A percentile compares a stretch with the other conserved stretches of the same genome.
phyloP scores from a whole-genome alignment of 1,140 invertebrate species.

The Zaprionus taronus region DNA sequence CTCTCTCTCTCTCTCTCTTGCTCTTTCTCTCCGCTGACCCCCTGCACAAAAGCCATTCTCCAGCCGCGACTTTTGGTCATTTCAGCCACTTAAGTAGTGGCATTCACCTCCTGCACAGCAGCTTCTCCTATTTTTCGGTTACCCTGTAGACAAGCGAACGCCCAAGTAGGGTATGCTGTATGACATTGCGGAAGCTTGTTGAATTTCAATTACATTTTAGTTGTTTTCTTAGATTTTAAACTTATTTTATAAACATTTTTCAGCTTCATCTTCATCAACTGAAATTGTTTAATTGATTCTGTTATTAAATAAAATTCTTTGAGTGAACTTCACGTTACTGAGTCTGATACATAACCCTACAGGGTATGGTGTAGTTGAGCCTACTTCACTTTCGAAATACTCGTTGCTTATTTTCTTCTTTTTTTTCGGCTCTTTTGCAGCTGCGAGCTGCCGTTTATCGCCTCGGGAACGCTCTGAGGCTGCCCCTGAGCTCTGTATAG shows the following conservation, averaged over 20 bases:
- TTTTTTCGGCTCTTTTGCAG: slow-evolving; percentile 28
- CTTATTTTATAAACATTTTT: background rate
- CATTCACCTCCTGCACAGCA: slow-evolving; percentile 65
- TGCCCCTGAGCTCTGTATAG: background rate
- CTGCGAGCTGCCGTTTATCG: slow-evolving; percentile 37
- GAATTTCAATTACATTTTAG: background rate
- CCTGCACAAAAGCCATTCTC: slow-evolving; percentile 34
- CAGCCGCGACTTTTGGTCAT: slow-evolving; percentile 53
- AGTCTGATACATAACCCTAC: background rate
- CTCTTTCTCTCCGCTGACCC: slow-evolving; percentile 26
- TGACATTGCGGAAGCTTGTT: background rate
- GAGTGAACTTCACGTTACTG: too few species aligned
- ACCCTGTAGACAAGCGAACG: slow-evolving; percentile 3
- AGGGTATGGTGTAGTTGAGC: slow-evolving; percentile 7
- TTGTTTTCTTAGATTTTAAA: background rate
- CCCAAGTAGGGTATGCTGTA: background rate
- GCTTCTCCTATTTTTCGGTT: slow-evolving; percentile 27
- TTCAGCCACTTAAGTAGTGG: slow-evolving; percentile 69
- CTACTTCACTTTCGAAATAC: background rate
- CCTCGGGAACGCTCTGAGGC: slow-evolving; percentile 11
- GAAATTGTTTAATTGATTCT: too few species aligned
- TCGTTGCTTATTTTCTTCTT: background rate
- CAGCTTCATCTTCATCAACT: too few species aligned
- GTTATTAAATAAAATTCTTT: too few species aligned
- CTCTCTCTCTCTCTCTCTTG: background rate